Percentiles rank a stretch among this genome's conserved stretches.
These are phyloP conservation scores for Nerophis lumbriciformis DNA, from an alignment of 2,113 vertebrate species.

Conservation along the genomic window DNA sequence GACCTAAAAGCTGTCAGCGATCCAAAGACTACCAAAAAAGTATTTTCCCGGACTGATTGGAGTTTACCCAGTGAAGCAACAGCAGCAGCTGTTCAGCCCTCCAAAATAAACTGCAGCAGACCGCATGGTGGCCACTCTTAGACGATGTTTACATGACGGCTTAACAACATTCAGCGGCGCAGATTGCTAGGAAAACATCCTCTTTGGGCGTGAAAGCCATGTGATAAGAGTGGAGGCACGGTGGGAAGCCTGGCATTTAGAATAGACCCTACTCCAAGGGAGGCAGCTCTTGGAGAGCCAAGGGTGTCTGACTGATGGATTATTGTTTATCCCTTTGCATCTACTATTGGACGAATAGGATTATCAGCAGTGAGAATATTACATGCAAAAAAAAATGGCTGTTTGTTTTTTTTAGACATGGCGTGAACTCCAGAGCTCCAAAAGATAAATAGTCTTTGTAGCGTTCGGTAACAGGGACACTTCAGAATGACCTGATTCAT, in stretches of 20 bases:
- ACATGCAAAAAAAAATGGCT: constrained; percentile 8
- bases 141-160: not conserved
- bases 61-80: not conserved
- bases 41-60: not conserved
- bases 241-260: constrained; percentile 33
- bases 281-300: constrained; percentile 25
- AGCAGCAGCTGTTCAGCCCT: not conserved
- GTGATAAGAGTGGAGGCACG: constrained; percentile 4
- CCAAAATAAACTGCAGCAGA: not conserved
- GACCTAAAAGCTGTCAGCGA: not conserved
- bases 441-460: not conserved
- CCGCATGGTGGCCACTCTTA: not conserved
- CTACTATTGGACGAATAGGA: constrained; percentile 19
- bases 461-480: constrained; percentile 5
- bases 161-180: not conserved
- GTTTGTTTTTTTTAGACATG: not conserved
- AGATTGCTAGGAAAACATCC: not conserved
- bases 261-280: constrained; percentile 27
- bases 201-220: constrained; percentile 1
- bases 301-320: constrained; percentile 37
- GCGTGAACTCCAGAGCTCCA: not conserved
- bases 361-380: constrained; percentile 14
- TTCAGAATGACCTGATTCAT: not conserved
- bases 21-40: constrained; percentile 8
- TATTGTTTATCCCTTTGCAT: constrained; percentile 26